A percentile compares a stretch with the other conserved stretches of the same genome.
Conservation (phyloP, 2,888 invertebrate genomes). For the Caenorhabditis zanzibari region DNA sequence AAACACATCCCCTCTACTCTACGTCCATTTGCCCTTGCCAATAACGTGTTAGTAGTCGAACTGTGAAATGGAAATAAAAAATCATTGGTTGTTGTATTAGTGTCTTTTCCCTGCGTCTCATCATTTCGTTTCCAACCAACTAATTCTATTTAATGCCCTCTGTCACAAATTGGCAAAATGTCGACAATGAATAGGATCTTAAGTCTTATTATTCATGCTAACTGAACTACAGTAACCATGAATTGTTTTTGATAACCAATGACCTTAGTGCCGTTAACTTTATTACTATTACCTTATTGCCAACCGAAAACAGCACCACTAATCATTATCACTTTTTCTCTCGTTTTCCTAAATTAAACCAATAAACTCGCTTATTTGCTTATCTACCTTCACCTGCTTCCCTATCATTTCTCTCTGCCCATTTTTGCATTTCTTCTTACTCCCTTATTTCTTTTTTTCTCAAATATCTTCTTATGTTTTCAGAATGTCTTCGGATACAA, state of each 20-base stretch:
- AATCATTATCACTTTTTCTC: conserved; percentile 52
- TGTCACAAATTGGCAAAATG: conserved; percentile 52
- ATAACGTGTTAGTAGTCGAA: conserved; percentile 17
- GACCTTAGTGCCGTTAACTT: neutral
- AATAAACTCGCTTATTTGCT: conserved; percentile 64
- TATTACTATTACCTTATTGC: conserved; percentile 5
- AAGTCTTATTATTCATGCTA: conserved; percentile 41
- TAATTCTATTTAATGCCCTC: conserved; percentile 50
- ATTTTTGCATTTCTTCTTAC: conserved; percentile 49
- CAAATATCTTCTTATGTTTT: conserved; percentile 33
- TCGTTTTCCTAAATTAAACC: conserved; percentile 55
- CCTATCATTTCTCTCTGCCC: conserved; percentile 43
- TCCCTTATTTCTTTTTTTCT: conserved; percentile 2
- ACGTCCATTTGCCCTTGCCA: neutral
- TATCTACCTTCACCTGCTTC: conserved; percentile 58
- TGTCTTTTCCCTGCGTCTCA: conserved; percentile 34
- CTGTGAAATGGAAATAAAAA: conserved; percentile 44
- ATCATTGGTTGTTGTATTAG: conserved; percentile 16
- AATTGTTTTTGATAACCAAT: neutral
- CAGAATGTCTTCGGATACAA: conserved; percentile 56
- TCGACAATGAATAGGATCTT: conserved; percentile 54
- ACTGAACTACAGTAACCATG: conserved; percentile 1
- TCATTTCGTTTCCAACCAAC: conserved; percentile 12
- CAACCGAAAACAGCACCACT: conserved; percentile 45
- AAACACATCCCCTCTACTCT: neutral